phyloP scores from a whole-genome alignment of 2,888 invertebrate species.

The Rhopalosiphum nymphaeae region DNA sequence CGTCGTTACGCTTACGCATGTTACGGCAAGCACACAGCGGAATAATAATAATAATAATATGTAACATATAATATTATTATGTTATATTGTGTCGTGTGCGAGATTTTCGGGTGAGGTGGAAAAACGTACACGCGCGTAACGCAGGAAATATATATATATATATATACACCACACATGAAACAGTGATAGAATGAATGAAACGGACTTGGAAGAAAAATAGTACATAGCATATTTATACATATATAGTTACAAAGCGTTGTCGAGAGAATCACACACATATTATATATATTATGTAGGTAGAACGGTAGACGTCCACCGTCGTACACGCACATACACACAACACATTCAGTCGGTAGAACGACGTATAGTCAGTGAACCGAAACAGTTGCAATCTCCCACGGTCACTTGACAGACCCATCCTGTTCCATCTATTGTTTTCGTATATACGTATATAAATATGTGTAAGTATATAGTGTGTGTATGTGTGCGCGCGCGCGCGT shows the following conservation, averaged over 20 bases:
- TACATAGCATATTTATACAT: slow-evolving; percentile 27
- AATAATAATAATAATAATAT: neutral
- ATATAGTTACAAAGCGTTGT: slow-evolving; percentile 50
- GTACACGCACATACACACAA: neutral
- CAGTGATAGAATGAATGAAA: slow-evolving; percentile 36
- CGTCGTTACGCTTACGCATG: neutral
- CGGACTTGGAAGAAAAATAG: slow-evolving; percentile 34
- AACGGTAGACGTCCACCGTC: neutral
- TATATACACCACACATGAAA: neutral
- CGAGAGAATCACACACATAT: slow-evolving; percentile 34
- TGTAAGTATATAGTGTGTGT: neutral
- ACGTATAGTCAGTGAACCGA: slow-evolving; percentile 63
- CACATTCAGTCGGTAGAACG: slow-evolving; percentile 51
- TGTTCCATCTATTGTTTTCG: slow-evolving; percentile 64
- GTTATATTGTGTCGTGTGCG: neutral
- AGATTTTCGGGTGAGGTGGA: slow-evolving; percentile 25
- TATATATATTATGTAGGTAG: neutral
- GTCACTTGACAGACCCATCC: slow-evolving; percentile 65
- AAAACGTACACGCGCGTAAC: slow-evolving; percentile 20
- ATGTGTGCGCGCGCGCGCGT: neutral
- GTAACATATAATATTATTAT: slow-evolving; percentile 4
- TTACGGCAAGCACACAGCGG: neutral
- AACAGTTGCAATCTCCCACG: slow-evolving; percentile 65
- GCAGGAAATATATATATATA: neutral
- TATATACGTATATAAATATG: neutral